Base-by-base conservation (phyloP, 2,113 vertebrate genomes). In the Podarcis cretensis region DNA sequence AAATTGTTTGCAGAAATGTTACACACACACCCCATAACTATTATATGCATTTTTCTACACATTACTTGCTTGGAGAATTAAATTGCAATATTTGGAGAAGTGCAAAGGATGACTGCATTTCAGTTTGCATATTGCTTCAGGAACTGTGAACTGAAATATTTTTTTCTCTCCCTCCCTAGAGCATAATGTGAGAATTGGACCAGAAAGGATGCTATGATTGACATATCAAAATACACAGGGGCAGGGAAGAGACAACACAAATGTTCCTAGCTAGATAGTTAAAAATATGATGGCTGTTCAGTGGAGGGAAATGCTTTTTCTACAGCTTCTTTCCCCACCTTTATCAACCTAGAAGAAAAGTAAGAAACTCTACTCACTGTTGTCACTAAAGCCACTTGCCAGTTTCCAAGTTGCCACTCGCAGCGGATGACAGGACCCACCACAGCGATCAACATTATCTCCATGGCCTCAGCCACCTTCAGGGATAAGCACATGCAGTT, bases 361-460 rank as follows among this genome's bases (percentile, higher is more conserved):
- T 1, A 80, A n/a, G 8, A 63, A 0, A 30, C 43, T 43, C 73
- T 69, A 97, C 98, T 97, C 95, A 99, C 99, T 14, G 97, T 99
- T 92, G 98, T 99, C 85, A 99, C 99, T 7, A 99, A 95, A 0
- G 98, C 99, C 90, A 99, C 98, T 95, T 99, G 98, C 99, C 99
- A 99, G 85, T 99, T 98, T 8, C 98, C 93, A 88, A 99, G 97
- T 63, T 84, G 98, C 99, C 99, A 99, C 91, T 99, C 98, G 0
- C 99, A 99, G 54, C 93, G 93, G 92, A 97, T 99, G 93, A 98
- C 97, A 1, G 98, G 98, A 71, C 98, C 98, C 68, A 98, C 97
- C 0, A 99, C 98, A 0, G 98, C 98, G 73, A 99, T 94, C 16
- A 99, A 90, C 99, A 99, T 99, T 96, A 99, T 99, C 97, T 99